Conservation (phyloP, 92 coral and sea anemone genomes). For the Phenganax stokvisi region DNA sequence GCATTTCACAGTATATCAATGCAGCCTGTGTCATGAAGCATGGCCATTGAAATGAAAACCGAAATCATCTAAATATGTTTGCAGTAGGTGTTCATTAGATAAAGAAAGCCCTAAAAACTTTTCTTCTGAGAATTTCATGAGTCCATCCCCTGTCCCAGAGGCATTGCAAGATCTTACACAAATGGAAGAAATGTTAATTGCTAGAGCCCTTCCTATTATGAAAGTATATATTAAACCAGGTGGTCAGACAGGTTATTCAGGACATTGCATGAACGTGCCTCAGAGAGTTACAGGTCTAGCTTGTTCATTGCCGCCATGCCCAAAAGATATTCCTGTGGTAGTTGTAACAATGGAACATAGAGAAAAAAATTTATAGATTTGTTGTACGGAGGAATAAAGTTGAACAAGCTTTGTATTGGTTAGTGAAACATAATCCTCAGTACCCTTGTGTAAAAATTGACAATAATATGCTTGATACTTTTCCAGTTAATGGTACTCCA, state of each 20-base stretch:
- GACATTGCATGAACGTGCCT: slow-evolving; percentile 49
- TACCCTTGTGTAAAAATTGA: slow-evolving; percentile 11
- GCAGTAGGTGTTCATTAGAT: slow-evolving; percentile 51
- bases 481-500: slow-evolving; percentile 38
- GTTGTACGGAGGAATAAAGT: slow-evolving; percentile 43
- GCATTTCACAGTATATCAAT: slow-evolving; percentile 44
- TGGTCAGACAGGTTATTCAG: slow-evolving; percentile 52
- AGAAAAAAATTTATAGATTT: slow-evolving; percentile 41
- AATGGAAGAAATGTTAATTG: slow-evolving; percentile 55
- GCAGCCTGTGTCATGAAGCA: slow-evolving; percentile 50
- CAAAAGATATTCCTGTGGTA: slow-evolving; percentile 37
- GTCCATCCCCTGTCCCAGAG: slow-evolving; percentile 52
- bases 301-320: slow-evolving; percentile 37
- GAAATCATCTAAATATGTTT: slow-evolving; percentile 26
- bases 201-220: slow-evolving; percentile 52
- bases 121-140: slow-evolving; percentile 54
- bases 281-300: slow-evolving; percentile 43
- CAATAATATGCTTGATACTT: slow-evolving; percentile 14
- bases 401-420: slow-evolving; percentile 30
- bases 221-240: slow-evolving; percentile 45
- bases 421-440: slow-evolving; percentile 29
- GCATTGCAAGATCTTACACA: slow-evolving; percentile 49
- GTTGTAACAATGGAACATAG: slow-evolving; percentile 47
- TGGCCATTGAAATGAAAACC: slow-evolving; percentile 46
- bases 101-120: slow-evolving; percentile 49